phyloP scores from a whole-genome alignment of 2,888 invertebrate genomes.

The Anorthoa munda region DNA sequence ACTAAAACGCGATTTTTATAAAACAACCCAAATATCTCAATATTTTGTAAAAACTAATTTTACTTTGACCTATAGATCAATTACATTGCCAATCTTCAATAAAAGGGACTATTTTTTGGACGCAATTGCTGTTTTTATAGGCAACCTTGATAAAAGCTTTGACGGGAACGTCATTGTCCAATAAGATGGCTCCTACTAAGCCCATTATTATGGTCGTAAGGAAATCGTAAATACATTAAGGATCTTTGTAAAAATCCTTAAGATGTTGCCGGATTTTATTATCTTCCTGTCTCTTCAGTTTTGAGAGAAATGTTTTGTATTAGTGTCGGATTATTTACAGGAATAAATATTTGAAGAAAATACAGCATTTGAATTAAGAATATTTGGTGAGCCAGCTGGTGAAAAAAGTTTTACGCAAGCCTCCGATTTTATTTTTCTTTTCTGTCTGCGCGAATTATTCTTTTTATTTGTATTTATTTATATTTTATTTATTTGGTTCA shows the following conservation, averaged over 20 bases:
- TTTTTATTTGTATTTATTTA: no score
- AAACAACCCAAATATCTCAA: not conserved
- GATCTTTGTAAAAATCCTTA: slow-evolving; percentile 70
- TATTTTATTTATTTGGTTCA: no score
- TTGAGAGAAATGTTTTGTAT: slow-evolving; percentile 5
- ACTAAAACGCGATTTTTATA: not conserved
- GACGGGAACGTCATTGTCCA: slow-evolving; percentile 55
- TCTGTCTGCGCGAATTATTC: no score
- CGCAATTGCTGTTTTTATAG: slow-evolving; percentile 45
- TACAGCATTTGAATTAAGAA: not conserved
- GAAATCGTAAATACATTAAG: slow-evolving; percentile 77
- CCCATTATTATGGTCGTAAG: slow-evolving; percentile 73
- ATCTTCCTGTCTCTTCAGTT: slow-evolving; percentile 18
- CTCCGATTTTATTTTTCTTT: no score
- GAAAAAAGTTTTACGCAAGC: not conserved
- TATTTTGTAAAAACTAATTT: not conserved
- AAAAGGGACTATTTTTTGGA: slow-evolving; percentile 23
- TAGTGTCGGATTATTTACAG: not conserved
- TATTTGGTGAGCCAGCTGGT: not conserved
- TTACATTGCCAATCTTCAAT: slow-evolving; percentile 20
- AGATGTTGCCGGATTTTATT: slow-evolving; percentile 30
- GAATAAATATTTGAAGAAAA: not conserved
- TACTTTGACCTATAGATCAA: slow-evolving; percentile 21
- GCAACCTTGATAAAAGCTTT: slow-evolving; percentile 45
- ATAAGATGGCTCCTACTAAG: slow-evolving; percentile 67